Conservation (phyloP, 2,888 invertebrate species). For the Nemoura dubitans region DNA sequence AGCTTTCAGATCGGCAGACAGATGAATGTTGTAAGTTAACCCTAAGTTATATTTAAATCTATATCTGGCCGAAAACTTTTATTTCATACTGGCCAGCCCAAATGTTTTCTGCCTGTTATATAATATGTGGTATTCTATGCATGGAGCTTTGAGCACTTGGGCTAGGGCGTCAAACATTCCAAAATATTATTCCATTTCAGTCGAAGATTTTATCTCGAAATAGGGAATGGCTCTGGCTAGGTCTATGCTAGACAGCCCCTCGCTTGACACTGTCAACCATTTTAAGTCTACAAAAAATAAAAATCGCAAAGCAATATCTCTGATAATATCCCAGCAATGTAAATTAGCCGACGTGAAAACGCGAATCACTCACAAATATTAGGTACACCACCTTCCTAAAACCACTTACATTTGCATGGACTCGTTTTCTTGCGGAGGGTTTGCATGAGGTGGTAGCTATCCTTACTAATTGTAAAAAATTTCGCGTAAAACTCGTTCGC, state of each 20-base stretch:
- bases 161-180: neutral
- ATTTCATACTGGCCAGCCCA: neutral
- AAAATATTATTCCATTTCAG: neutral
- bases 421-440: constrained; percentile 92
- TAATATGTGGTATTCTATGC: too few species aligned
- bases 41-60: too few species aligned
- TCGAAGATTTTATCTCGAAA: neutral
- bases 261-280: constrained; percentile 9
- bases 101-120: too few species aligned
- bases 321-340: too few species aligned
- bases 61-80: too few species aligned
- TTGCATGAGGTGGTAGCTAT: constrained; percentile 70
- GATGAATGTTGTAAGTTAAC: too few species aligned
- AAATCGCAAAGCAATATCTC: neutral
- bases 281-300: constrained; percentile 10
- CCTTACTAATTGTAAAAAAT: constrained; percentile 34
- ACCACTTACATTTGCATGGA: constrained; percentile 91
- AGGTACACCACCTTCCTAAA: neutral
- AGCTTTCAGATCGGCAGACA: too few species aligned
- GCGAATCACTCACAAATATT: too few species aligned
- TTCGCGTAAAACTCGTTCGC: constrained; percentile 17
- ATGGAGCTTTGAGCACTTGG: too few species aligned
- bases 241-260: neutral
- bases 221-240: neutral
- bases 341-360: neutral